Conservation (phyloP, 1,140 invertebrate genomes). For the Cyrtorhinus lividipennis region DNA sequence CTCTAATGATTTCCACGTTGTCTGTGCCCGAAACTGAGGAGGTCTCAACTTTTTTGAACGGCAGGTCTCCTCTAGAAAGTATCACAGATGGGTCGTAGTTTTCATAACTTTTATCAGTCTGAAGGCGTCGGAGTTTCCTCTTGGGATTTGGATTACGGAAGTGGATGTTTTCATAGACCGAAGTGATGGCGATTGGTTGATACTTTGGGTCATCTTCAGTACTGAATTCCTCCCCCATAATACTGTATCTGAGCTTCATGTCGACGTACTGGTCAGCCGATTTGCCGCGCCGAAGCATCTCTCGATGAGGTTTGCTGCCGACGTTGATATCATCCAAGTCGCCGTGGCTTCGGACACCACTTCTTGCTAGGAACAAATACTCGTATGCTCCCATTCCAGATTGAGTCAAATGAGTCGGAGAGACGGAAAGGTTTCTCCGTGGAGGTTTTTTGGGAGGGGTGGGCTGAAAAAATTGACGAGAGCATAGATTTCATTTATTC, state of each 20-base stretch:
- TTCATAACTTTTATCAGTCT: slow-evolving; percentile 33
- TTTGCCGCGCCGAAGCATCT: slow-evolving; percentile 46
- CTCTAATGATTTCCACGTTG: slow-evolving; percentile 2
- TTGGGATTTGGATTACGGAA: slow-evolving; percentile 56
- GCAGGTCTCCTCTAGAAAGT: slow-evolving; percentile 32
- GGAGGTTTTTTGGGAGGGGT: slow-evolving; percentile 79
- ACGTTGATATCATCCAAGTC: slow-evolving; percentile 44
- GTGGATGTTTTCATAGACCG: slow-evolving; percentile 53
- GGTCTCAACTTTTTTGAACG: slow-evolving; percentile 28
- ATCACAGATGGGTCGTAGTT: slow-evolving; percentile 39
- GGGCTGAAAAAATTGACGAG: slow-evolving; percentile 38
- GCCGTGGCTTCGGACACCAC: slow-evolving; percentile 43
- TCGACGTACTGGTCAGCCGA: slow-evolving; percentile 64
- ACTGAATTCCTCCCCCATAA: slow-evolving; percentile 31
- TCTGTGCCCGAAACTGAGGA: background rate
- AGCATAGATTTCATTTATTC: background rate
- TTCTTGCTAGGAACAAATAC: slow-evolving; percentile 41
- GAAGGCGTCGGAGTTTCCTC: slow-evolving; percentile 48
- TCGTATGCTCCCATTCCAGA: slow-evolving; percentile 39
- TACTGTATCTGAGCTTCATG: slow-evolving; percentile 43
- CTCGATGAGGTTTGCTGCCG: slow-evolving; percentile 31
- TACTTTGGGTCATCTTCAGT: slow-evolving; percentile 37
- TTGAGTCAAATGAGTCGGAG: slow-evolving; percentile 50
- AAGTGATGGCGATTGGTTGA: slow-evolving; percentile 54
- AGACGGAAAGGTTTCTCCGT: slow-evolving; percentile 65